A percentile compares a stretch with the other conserved stretches of the same genome.
Evolutionary conservation across 1,140 invertebrate genomes (phyloP).

Genomic region (Choristoneura fumiferana): DNA sequence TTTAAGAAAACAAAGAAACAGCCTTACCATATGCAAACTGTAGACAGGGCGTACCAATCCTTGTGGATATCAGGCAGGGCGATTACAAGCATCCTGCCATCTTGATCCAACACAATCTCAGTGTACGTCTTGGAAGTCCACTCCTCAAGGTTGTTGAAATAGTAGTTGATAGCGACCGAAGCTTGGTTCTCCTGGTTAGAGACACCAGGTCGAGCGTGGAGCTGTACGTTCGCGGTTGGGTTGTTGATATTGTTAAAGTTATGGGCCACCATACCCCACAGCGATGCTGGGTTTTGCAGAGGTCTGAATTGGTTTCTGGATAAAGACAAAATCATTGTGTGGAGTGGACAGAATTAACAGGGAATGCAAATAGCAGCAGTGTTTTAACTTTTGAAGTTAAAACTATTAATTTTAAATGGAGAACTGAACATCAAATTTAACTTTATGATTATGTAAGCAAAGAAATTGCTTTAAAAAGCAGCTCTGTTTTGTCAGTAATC

Average conservation of each 20-base stretch:
- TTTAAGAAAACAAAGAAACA: no score
- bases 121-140: constrained; percentile 49
- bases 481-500: no score
- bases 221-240: constrained; percentile 38
- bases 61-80: constrained; percentile 53
- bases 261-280: constrained; percentile 66
- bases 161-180: constrained; percentile 47
- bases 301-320: constrained; percentile 48
- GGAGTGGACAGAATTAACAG: no score
- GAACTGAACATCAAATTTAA: no score
- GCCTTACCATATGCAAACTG: constrained; percentile 65
- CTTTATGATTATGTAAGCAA: no score
- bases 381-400: no score
- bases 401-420: no score
- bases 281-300: constrained; percentile 39
- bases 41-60: constrained; percentile 57
- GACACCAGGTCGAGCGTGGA: constrained; percentile 42
- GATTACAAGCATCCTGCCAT: constrained; percentile 45
- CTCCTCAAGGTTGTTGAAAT: constrained; percentile 42
- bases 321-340: constrained; percentile 14
- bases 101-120: constrained; percentile 48
- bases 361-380: no score
- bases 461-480: no score
- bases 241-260: constrained; percentile 46
- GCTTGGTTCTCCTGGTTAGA: constrained; percentile 44